Evolutionary conservation across 2,113 vertebrate species (phyloP).

Genomic region (Elephas maximus): DNA sequence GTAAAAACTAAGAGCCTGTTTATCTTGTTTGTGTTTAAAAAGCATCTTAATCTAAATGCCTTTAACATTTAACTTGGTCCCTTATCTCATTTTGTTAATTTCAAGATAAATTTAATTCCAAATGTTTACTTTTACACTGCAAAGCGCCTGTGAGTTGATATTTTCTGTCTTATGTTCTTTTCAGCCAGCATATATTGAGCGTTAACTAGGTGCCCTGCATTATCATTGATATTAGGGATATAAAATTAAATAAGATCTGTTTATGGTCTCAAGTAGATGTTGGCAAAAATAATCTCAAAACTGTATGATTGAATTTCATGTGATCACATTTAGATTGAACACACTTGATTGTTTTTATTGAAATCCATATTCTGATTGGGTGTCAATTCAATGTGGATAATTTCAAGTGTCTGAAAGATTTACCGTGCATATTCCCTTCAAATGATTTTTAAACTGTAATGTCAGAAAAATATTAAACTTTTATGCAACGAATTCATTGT

Average conservation of each 20-base stretch:
- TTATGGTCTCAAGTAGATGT: not conserved
- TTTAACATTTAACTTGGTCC: slow-evolving; percentile 44
- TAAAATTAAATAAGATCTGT: not conserved
- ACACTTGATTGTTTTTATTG: not conserved
- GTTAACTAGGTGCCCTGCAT: not conserved
- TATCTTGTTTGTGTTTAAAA: slow-evolving; percentile 36
- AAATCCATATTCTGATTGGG: slow-evolving; percentile 5
- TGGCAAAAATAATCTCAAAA: slow-evolving; percentile 3
- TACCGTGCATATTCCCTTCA: slow-evolving; percentile 40
- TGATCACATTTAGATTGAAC: slow-evolving; percentile 21
- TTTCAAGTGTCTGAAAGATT: slow-evolving; percentile 48
- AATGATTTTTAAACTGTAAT: slow-evolving; percentile 67
- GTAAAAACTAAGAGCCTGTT: slow-evolving; percentile 20
- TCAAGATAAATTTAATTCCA: slow-evolving; percentile 24
- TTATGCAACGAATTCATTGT: slow-evolving; percentile 73
- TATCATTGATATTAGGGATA: not conserved
- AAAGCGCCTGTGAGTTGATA: not conserved
- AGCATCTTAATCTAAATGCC: slow-evolving; percentile 51
- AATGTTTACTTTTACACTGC: not conserved
- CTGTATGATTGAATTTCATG: not conserved
- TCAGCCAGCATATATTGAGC: not conserved
- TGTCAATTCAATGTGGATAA: slow-evolving; percentile 41
- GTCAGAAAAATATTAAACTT: slow-evolving; percentile 66
- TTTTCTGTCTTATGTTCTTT: slow-evolving; percentile 15
- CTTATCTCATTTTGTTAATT: slow-evolving; percentile 46